These are phyloP conservation scores for Tridacna crocea DNA, from an alignment of 2,888 invertebrate species.

Conservation along the genomic window DNA sequence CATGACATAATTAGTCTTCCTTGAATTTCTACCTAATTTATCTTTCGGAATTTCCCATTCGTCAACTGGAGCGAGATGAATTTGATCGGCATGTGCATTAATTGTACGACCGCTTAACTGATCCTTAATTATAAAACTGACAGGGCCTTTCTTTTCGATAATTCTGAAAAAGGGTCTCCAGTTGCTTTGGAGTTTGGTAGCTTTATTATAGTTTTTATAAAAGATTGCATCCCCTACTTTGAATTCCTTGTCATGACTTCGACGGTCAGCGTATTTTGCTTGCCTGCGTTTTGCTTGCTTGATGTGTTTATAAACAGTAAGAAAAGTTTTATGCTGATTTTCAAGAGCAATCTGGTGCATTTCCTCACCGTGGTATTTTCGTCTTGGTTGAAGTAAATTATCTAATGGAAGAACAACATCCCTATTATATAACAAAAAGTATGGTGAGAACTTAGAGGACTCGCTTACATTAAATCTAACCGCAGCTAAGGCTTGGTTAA, in stretches of 20 bases:
- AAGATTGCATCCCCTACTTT: constrained; percentile 41
- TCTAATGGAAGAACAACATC: constrained; percentile 52
- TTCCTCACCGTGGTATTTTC: constrained; percentile 33
- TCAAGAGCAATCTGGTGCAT: constrained; percentile 12
- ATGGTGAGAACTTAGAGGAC: too few species aligned
- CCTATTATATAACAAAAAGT: constrained; percentile 49
- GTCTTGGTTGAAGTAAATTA: constrained; percentile 37
- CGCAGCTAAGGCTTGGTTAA: constrained; percentile 54
- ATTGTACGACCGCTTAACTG: constrained; percentile 30
- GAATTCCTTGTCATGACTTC: constrained; percentile 36
- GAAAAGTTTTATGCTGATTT: constrained; percentile 56
- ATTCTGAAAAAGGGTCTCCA: constrained; percentile 45
- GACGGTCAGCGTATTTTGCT: constrained; percentile 47
- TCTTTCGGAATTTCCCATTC: constrained; percentile 4
- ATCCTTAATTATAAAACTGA: constrained; percentile 43
- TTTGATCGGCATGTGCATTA: constrained; percentile 39
- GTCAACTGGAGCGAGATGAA: constrained; percentile 33
- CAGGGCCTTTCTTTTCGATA: constrained; percentile 31
- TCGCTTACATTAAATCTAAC: constrained; percentile 47
- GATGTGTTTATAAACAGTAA: constrained; percentile 31
- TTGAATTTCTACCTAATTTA: constrained; percentile 24
- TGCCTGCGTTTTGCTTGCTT: constrained; percentile 49
- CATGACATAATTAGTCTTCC: neutral
- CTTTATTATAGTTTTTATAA: constrained; percentile 26
- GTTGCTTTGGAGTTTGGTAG: constrained; percentile 28